A percentile compares a stretch with the other conserved stretches of the same genome.
Evolutionary conservation across 2,888 invertebrate species (phyloP).

Genomic region (Megamerina dolium): DNA sequence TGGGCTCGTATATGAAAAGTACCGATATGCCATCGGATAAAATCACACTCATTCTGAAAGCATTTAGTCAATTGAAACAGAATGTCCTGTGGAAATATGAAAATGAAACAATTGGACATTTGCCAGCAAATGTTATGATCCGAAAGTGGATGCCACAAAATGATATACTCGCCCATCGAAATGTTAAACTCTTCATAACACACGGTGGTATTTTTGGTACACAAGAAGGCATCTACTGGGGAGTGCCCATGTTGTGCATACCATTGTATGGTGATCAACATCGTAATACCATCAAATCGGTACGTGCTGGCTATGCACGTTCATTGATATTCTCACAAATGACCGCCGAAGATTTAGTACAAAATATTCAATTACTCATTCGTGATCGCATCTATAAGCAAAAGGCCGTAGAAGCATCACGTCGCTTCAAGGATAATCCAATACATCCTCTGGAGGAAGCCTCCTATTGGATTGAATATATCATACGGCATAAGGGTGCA

Average conservation of each 20-base stretch:
- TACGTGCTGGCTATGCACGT: constrained; percentile 46
- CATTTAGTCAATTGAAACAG: constrained; percentile 50
- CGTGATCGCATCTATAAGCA: constrained; percentile 44
- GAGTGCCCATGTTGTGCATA: constrained; percentile 49
- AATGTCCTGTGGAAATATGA: constrained; percentile 55
- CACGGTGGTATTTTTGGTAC: constrained; percentile 51
- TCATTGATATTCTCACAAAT: constrained; percentile 42
- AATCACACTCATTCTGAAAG: constrained; percentile 42
- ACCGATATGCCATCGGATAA: constrained; percentile 48
- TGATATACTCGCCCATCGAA: constrained; percentile 50
- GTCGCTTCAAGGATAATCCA: constrained; percentile 53
- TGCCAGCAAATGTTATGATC: constrained; percentile 50
- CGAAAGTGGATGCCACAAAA: constrained; percentile 54
- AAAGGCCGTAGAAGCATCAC: constrained; percentile 49
- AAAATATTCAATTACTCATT: constrained; percentile 42
- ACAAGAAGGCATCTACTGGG: constrained; percentile 49
- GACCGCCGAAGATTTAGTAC: constrained; percentile 39
- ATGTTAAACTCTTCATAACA: constrained; percentile 49
- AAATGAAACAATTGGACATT: constrained; percentile 40
- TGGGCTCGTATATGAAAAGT: constrained; percentile 51
- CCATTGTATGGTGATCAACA: constrained; percentile 51
- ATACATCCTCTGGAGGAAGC: constrained; percentile 55
- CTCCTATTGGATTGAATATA: constrained; percentile 59
- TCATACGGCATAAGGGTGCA: constrained; percentile 49
- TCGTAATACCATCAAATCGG: constrained; percentile 45